phyloP scores from a whole-genome alignment of 2,113 vertebrate genomes.

The Thunnus thynnus region DNA sequence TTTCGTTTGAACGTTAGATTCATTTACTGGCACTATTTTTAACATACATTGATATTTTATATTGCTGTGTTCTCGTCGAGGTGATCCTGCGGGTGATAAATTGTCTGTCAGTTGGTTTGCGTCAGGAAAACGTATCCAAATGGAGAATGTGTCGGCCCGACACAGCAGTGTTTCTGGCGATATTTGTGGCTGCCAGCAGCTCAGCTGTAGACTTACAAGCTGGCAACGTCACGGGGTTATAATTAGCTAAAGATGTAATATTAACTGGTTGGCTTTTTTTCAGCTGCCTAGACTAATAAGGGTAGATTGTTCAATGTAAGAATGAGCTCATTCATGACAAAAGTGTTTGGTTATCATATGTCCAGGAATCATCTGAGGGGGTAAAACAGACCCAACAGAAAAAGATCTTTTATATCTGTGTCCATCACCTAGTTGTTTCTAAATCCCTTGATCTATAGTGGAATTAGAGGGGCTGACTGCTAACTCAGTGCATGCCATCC shows the following conservation, averaged over 20 bases:
- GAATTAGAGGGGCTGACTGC: conserved; percentile 47
- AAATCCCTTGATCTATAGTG: conserved; percentile 58
- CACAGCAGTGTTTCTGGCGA: conserved; percentile 61
- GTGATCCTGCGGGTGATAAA: not conserved
- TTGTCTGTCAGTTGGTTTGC: conserved; percentile 46
- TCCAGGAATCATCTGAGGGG: conserved; percentile 31
- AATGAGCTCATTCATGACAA: conserved; percentile 46
- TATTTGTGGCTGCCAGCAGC: conserved; percentile 71
- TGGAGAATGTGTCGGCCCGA: conserved; percentile 44
- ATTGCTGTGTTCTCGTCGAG: not conserved
- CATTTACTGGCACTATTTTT: conserved; percentile 8
- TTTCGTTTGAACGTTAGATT: conserved; percentile 31
- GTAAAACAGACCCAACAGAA: conserved; percentile 2
- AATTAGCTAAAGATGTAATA: conserved; percentile 79
- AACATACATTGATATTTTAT: not conserved
- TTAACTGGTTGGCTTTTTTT: conserved; percentile 57
- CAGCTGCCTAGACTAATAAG: conserved; percentile 39
- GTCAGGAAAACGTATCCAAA: conserved; percentile 51
- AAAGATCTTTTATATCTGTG: conserved; percentile 17
- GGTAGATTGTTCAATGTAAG: conserved; percentile 33
- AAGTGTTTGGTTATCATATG: conserved; percentile 42
- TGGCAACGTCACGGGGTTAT: conserved; percentile 85
- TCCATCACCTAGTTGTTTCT: conserved; percentile 33
- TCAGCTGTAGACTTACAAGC: conserved; percentile 76
- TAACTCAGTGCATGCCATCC: conserved; percentile 72